Base-by-base conservation (phyloP, 1,140 invertebrate genomes). In the Chelonus insularis region DNA sequence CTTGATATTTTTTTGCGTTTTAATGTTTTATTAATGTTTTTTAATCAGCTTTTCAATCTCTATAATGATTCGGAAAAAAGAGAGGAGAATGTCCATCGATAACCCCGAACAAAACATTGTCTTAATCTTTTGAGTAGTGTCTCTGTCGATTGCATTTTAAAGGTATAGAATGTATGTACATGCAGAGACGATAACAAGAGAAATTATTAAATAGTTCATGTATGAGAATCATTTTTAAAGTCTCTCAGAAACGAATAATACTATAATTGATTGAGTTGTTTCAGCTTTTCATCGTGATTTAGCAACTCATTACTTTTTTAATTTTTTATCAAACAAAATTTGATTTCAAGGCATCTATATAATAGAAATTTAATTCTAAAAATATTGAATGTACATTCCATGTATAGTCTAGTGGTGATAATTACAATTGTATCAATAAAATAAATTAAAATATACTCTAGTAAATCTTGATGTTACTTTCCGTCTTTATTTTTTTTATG, bases 1-100 rank as follows among this genome's bases (percentile, higher is more conserved):
- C 7, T 34, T 34, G 32, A 34, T 39, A 39, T 39, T 39, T 39
- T 39, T 39, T n/a, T 39, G n/a, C 11, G n/a, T 12, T 39, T 39
- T 5, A 39, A 50, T 23, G 47, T 50, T 20, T 50, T 23, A 50
- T 50, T 23, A 50, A 32, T 50, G 47, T 50, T n/a, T 11, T 11
- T 20, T 23, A 23, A 50, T 50, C 21, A 23, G n/a, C n/a, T n/a
- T n/a, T n/a, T n/a, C n/a, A n/a, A n/a, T n/a, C n/a, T n/a, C n/a
- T 12, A 50, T 14, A 50, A 11, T 50, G 47, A 50, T n/a, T 12
- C n/a, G 47, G 25, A 16, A 16, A 25, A 50, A 50, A 25, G 29
- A 32, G 12, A 23, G 7, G 20, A 50, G 47, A 23, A 23, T 12
- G 21, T 50, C 47, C n/a, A 50, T 50, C 23, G 47, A 50, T 50